phyloP scores from a whole-genome alignment of 2,888 invertebrate genomes.

The Belgica antarctica region DNA sequence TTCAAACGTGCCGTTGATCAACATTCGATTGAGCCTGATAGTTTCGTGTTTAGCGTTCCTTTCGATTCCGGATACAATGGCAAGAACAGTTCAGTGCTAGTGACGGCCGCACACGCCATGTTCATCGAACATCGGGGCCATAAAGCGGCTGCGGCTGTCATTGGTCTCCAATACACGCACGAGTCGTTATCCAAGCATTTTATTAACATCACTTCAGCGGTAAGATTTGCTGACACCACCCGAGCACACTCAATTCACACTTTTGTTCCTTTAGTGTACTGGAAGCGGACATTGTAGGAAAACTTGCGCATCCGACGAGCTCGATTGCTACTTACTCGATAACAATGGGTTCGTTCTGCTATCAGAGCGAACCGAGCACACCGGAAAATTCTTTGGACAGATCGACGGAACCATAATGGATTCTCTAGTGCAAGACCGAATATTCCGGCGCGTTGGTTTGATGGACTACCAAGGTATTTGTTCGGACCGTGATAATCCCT shows the following conservation, averaged over 20 bases:
- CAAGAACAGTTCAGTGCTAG: constrained; percentile 62
- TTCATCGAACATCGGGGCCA: constrained; percentile 81
- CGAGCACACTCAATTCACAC: constrained; percentile 43
- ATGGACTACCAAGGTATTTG: constrained; percentile 89
- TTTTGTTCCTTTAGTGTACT: constrained; percentile 66
- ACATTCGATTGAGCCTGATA: constrained; percentile 79
- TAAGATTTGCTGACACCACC: constrained; percentile 58
- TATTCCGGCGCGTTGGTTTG: constrained; percentile 82
- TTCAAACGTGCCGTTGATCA: constrained; percentile 89
- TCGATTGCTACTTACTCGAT: constrained; percentile 90
- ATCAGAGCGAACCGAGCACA: constrained; percentile 80
- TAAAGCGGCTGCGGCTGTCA: constrained; percentile 84
- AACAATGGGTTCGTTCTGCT: constrained; percentile 93
- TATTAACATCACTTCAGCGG: constrained; percentile 82
- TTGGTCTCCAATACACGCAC: constrained; percentile 86
- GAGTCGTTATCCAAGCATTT: constrained; percentile 80
- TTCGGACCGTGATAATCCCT: constrained; percentile 63
- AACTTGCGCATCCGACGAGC: constrained; percentile 80
- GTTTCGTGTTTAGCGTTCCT: constrained; percentile 80
- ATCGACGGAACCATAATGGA: constrained; percentile 94
- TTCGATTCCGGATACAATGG: constrained; percentile 53
- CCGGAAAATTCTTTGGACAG: constrained; percentile 90
- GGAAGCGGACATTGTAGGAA: constrained; percentile 70
- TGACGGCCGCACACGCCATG: constrained; percentile 88
- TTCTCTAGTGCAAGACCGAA: constrained; percentile 83